A percentile compares a stretch with the other conserved stretches of the same genome.
These are phyloP conservation scores for Lycocorax pyrrhopterus DNA, from an alignment of 2,113 vertebrate genomes.

Conservation along the genomic window DNA sequence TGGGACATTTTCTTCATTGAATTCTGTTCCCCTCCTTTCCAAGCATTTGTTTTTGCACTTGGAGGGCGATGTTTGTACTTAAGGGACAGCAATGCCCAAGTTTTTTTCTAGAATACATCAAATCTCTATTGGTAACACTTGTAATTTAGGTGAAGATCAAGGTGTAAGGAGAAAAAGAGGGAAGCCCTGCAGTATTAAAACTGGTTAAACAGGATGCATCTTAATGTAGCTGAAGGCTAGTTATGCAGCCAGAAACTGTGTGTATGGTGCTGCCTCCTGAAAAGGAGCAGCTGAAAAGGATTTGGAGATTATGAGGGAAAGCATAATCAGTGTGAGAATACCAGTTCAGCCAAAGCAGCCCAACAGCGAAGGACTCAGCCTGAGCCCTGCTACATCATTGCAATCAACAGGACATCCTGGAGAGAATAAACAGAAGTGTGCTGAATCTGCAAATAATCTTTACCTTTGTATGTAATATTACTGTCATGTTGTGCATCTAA, in stretches of 20 bases:
- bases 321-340: not conserved
- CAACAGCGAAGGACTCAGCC: not conserved
- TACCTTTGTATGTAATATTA: not conserved
- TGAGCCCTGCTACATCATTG: not conserved
- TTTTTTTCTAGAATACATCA: not conserved
- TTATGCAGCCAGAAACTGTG: not conserved
- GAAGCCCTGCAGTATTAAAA: not conserved
- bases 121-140: not conserved
- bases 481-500: not conserved
- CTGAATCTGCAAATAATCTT: not conserved
- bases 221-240: not conserved
- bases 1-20: not conserved
- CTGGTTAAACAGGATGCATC: not conserved
- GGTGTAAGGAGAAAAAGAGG: not conserved
- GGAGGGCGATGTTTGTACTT: not conserved
- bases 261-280: not conserved
- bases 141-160: not conserved
- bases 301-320: not conserved
- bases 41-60: not conserved
- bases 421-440: not conserved
- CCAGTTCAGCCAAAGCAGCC: not conserved
- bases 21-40: not conserved
- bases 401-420: not conserved
- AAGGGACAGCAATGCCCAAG: not conserved
- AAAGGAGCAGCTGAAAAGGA: not conserved